Base-by-base conservation (phyloP, 2,888 invertebrate species). In the Cyclophora punctaria region DNA sequence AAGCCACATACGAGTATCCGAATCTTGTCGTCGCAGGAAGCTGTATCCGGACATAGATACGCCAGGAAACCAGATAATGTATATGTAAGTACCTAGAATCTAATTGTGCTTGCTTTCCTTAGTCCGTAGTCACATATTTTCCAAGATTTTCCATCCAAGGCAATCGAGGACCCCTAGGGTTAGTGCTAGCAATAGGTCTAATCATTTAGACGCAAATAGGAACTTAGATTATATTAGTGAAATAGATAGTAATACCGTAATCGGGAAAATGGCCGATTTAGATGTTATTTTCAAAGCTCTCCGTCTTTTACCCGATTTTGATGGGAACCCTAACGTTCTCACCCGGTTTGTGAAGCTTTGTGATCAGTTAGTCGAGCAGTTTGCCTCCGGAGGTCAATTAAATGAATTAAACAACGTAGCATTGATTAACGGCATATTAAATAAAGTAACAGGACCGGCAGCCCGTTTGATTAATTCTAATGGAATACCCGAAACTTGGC, bases 281-380 rank as follows among this genome's bases (percentile, higher is more conserved):
- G 42, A 42, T 42, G 3, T 4, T 4, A 42, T 42, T 5, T 7
- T 42, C 7, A 42, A 42, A 7, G 5, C 42, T 4, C n/a, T 42
- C 4, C 2, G 42, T 3, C 37, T 50, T 33, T 46, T 60, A 20
- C 53, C 59, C 2, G 53, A 56, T 33, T 58, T 58, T 35, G 56
- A 56, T 41, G 53, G 56, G 4, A 61, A 62, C 46, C 53, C 58
- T 3, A 57, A 61, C 34, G 49, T 61, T 2, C 20, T 62, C 2
- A 59, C 56, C 0, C 44, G 62, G 5, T 66, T 69, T 20, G 60
- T 67, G 5, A 47, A 49, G 0, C 37, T 69, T 2, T 66, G 64
- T 46, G 66, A 69, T 33, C 56, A 62, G 34, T 7, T 59, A 41
- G 55, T 55, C 3, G 5, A 6, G 3, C 4, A 40, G 0, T 52